Evolutionary conservation across 2,113 vertebrate genomes (phyloP).

Genomic region (Sardina pilchardus): DNA sequence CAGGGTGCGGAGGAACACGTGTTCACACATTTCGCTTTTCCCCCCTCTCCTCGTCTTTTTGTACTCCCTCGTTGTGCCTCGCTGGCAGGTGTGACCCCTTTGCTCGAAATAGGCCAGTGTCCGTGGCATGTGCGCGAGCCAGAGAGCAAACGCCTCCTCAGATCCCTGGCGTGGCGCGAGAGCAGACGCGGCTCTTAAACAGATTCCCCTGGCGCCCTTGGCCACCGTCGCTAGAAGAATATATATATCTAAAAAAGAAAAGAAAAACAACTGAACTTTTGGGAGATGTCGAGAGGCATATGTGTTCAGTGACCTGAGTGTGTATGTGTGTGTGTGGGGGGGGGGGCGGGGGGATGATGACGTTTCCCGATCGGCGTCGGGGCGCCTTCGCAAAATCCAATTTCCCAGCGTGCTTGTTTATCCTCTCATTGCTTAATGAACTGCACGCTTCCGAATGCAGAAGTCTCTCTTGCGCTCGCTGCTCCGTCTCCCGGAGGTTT

Average conservation of each 20-base stretch:
- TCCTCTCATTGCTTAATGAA: conserved; percentile 7
- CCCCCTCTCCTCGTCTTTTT: neutral
- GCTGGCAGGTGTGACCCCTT: neutral
- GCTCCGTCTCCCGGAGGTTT: neutral
- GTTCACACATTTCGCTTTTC: neutral
- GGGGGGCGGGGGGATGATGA: too few species aligned
- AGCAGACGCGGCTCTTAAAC: neutral
- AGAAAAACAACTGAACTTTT: neutral
- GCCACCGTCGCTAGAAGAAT: neutral
- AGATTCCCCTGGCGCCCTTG: neutral
- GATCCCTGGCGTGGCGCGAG: neutral
- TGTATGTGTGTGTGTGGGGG: too few species aligned
- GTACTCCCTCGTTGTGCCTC: neutral
- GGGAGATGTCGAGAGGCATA: neutral
- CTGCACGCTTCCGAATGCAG: neutral
- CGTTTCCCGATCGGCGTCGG: neutral
- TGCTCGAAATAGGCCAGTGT: neutral
- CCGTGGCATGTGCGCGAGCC: neutral
- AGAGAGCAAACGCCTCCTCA: neutral
- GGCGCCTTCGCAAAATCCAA: neutral
- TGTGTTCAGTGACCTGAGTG: neutral
- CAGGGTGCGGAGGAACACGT: neutral
- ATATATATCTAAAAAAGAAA: neutral
- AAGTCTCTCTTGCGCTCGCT: neutral
- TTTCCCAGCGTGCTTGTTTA: neutral